Evolutionary conservation across 2,113 vertebrate species (phyloP), one percentile per base, ranked within the genome.

Genomic region (Cyphomyrus plagiostoma): DNA sequence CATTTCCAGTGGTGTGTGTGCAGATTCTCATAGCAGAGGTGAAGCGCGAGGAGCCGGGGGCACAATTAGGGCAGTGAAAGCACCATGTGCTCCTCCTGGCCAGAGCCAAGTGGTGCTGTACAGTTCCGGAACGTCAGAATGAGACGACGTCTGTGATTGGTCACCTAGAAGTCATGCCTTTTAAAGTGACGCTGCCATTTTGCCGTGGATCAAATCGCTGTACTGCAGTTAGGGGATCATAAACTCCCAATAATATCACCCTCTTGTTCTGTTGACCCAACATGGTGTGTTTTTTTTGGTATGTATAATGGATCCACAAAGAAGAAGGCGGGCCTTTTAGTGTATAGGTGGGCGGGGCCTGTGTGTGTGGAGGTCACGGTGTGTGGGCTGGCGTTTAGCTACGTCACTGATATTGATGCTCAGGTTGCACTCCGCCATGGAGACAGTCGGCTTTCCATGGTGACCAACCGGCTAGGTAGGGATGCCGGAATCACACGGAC

Each of bases 381-480:
- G 26, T 1, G 35, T 21, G 58, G 85, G 58, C 89, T 53, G 91
- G 87, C 90, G 48, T 91, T 83, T 86, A 30, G 92, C 86, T 86
- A 85, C 91, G 88, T 91, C 88, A 86, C 92, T 91, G 88, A 87
- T 90, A 85, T 87, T 45, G 83, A 82, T 46, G 88, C 70, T 88
- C 92, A 90, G 93, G 88, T 90, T 93, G 89, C 90, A 89, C 91
- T 90, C 90, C 92, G 91, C 90, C 1, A 91, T 88, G 89, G 93
- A 46, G 92, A 91, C 92, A 92, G 91, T 89, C 91, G 88, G 84
- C 91, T 94, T 92, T 92, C 94, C 94, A 95, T 94, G 94, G 94
- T 90, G 94, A 95, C 94, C 90, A 89, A 92, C 91, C 49, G 88
- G 91, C 52, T 5, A 80, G 88, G 89, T 74, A 26, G 66, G n/a